phyloP scores from a whole-genome alignment of 2,113 vertebrate species.

The Alectura lathami region DNA sequence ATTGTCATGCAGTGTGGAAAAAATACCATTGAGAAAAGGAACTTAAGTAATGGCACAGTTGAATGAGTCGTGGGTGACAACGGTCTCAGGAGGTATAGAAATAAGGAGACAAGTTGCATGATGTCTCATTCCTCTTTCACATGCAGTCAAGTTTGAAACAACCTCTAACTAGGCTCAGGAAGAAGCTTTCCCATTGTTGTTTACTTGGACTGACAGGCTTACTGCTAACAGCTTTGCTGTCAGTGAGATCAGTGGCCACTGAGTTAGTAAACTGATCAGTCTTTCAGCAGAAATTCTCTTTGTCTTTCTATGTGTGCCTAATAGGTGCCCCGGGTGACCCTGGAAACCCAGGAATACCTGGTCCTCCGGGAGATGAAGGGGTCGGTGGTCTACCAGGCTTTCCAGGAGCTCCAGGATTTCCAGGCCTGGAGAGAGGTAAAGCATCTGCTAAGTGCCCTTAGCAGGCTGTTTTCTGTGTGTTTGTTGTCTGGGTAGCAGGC shows the following conservation, averaged over 20 bases:
- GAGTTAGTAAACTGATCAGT: background rate
- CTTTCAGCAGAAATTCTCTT: background rate
- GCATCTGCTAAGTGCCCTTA: background rate
- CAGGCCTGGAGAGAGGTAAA: conserved; percentile 76
- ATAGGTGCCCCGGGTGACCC: conserved; percentile 82
- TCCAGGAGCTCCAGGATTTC: conserved; percentile 80
- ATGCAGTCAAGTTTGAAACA: background rate
- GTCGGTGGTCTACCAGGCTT: conserved; percentile 76
- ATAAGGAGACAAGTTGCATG: background rate
- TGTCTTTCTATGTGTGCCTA: background rate
- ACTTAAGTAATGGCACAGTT: background rate
- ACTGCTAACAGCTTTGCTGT: background rate
- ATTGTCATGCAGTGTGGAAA: background rate
- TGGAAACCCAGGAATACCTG: conserved; percentile 78
- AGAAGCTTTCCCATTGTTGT: background rate
- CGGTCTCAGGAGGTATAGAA: background rate
- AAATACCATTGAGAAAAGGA: background rate
- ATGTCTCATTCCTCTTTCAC: background rate
- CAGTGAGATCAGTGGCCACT: background rate
- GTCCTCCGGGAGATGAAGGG: conserved; percentile 81
- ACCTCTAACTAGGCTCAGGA: background rate
- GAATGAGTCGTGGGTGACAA: background rate
- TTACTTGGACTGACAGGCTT: background rate
- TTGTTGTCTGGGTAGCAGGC: background rate
- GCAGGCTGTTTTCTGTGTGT: background rate